Evolutionary conservation across 2,113 vertebrate species (phyloP), one percentile per base, ranked within the genome.

Genomic region (Tricholaema leucomelas): DNA sequence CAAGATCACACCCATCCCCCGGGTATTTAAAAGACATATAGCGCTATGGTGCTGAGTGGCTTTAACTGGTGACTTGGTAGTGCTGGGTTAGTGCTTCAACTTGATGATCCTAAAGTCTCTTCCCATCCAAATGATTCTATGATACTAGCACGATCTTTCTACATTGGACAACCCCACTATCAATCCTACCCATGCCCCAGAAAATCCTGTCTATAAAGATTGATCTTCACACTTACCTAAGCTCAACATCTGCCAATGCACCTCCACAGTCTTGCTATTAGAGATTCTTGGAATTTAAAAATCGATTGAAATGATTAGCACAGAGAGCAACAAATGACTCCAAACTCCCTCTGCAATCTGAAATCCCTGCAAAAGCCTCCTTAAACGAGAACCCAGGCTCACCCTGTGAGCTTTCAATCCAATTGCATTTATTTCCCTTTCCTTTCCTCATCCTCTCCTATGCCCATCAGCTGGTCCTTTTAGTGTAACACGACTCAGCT

Each of bases 391-490:
- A 27, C 7, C 18, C 50, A 84, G n/a, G 31, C 54, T 65, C 44
- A 67, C 66, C 44, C 61, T 69, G 1, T 36, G 10, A 91, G 55
- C 31, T 46, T 30, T 91, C 87, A 89, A 8, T 33, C 16, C 17
- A 80, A 28, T 55, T 92, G 83, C 85, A 80, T 92, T n/a, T 88
- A 35, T 95, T 94, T 92, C 90, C 69, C 48, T 89, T 72, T 76
- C 75, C 82, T 88, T 92, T 82, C 54, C 91, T 94, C 92, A 95
- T 94, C 88, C 94, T 66, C 67, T 74, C 95, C 88, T 85, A 92
- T 95, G 93, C 85, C 90, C 94, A 90, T 95, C 84, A 95, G 61
- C 85, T 72, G 76, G 80, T 91, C 38, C 42, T 86, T 92, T 92
- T 92, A 89, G 60, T 17, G 21, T 95, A 91, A 96, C 90, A 91